A percentile compares a stretch with the other conserved stretches of the same genome.
These are phyloP conservation scores for Rallus crepitans DNA, from an alignment of 2,797 vertebrate species.

Conservation along the genomic window DNA sequence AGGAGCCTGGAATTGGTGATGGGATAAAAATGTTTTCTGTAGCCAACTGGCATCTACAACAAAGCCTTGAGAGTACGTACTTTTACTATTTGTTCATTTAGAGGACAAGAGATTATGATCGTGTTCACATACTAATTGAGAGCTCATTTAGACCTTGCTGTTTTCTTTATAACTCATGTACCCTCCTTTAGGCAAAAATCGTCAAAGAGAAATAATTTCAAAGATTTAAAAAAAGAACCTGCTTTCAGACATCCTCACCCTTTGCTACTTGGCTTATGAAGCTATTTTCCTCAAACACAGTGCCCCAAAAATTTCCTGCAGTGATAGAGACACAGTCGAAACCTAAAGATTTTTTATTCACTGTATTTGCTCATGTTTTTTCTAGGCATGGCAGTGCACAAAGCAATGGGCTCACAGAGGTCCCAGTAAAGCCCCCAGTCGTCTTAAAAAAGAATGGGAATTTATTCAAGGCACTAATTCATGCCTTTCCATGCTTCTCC, in stretches of 20 bases:
- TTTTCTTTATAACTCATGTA: background rate
- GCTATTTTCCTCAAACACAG: background rate
- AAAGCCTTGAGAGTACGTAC: background rate
- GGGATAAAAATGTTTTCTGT: background rate
- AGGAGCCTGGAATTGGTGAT: background rate
- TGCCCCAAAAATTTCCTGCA: background rate
- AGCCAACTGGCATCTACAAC: background rate
- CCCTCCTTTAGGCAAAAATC: background rate
- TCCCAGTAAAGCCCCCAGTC: background rate
- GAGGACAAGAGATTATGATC: background rate
- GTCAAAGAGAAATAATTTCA: background rate
- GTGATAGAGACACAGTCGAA: background rate
- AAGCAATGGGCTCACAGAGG: background rate
- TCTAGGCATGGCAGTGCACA: background rate
- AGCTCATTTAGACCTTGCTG: background rate
- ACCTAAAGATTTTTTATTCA: background rate
- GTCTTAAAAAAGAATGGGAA: background rate
- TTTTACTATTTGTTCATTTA: background rate
- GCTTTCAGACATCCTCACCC: background rate
- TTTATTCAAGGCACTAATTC: background rate
- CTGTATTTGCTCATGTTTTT: background rate
- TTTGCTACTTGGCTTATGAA: background rate
- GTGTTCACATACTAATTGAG: background rate
- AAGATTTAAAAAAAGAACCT: background rate
- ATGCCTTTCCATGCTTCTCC: background rate